These are phyloP conservation scores for Pogonognathellus flavescens DNA, from an alignment of 1,140 invertebrate genomes.

Conservation along the genomic window DNA sequence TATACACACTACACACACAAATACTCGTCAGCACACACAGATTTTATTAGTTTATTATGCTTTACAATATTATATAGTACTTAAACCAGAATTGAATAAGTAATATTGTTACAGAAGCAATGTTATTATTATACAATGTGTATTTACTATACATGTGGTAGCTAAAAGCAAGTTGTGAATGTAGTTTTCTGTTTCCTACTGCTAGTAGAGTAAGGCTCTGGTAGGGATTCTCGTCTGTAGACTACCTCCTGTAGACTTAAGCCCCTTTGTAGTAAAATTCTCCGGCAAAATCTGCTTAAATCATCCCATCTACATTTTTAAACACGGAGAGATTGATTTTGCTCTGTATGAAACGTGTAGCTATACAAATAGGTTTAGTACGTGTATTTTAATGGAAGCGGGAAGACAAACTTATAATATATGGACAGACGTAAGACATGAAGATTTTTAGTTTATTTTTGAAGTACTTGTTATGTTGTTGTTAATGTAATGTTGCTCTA, in stretches of 20 bases:
- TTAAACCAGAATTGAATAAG: too few species aligned
- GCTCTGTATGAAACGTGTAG: too few species aligned
- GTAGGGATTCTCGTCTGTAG: constrained; percentile 4
- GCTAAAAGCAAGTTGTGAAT: background rate
- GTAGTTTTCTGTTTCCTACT: too few species aligned
- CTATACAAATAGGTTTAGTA: background rate
- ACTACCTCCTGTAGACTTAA: constrained; percentile 40
- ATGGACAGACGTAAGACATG: background rate
- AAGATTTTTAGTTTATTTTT: constrained; percentile 36
- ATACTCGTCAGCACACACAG: too few species aligned
- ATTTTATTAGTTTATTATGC: too few species aligned
- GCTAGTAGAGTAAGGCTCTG: too few species aligned
- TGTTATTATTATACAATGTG: background rate
- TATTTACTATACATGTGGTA: background rate
- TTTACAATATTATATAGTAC: too few species aligned
- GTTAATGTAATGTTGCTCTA: background rate
- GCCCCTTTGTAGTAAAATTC: constrained; percentile 43
- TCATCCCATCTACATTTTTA: constrained; percentile 16
- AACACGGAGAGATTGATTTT: constrained; percentile 44
- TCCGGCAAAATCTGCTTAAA: constrained; percentile 33
- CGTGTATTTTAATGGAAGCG: background rate
- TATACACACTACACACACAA: too few species aligned
- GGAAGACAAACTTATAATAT: background rate
- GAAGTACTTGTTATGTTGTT: background rate
- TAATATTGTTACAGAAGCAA: background rate